phyloP scores from a whole-genome alignment of 1,140 invertebrate genomes.

The Idris sp. region DNA sequence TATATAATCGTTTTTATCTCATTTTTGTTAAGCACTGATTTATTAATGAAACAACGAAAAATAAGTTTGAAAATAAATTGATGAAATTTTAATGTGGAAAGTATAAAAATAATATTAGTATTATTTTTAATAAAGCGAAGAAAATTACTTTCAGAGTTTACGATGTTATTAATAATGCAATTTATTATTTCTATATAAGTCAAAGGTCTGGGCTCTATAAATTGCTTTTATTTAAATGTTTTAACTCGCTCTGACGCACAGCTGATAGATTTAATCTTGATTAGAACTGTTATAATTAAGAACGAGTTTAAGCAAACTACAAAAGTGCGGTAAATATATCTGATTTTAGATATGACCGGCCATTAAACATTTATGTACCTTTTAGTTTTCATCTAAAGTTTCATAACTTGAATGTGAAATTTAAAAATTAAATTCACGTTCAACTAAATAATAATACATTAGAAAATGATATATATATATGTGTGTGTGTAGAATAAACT shows the following conservation, averaged over 20 bases:
- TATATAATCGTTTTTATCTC: neutral
- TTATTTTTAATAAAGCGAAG: too few relatives aligned
- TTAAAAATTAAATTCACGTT: too few relatives aligned
- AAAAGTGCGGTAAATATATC: conserved; percentile 36
- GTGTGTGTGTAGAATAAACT: too few relatives aligned
- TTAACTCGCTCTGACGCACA: conserved; percentile 4
- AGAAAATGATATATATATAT: too few relatives aligned
- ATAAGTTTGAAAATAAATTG: conserved; percentile 3
- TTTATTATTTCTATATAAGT: neutral
- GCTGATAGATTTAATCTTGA: conserved; percentile 23
- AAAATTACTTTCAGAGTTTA: too few relatives aligned
- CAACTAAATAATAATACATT: too few relatives aligned
- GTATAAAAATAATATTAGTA: neutral
- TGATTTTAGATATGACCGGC: conserved; percentile 29
- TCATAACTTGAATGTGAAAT: too few relatives aligned
- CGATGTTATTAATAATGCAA: too few relatives aligned
- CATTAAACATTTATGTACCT: too few relatives aligned
- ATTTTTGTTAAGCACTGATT: conserved; percentile 2
- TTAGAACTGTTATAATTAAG: conserved; percentile 45
- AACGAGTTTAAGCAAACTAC: conserved; percentile 35
- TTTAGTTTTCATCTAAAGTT: too few relatives aligned
- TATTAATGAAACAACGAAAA: neutral
- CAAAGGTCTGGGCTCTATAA: conserved; percentile 8
- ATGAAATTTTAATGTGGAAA: too few relatives aligned
- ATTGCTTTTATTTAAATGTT: conserved; percentile 10